These are phyloP conservation scores for Perithous albicinctus DNA, from an alignment of 2,888 invertebrate species.

Conservation along the genomic window DNA sequence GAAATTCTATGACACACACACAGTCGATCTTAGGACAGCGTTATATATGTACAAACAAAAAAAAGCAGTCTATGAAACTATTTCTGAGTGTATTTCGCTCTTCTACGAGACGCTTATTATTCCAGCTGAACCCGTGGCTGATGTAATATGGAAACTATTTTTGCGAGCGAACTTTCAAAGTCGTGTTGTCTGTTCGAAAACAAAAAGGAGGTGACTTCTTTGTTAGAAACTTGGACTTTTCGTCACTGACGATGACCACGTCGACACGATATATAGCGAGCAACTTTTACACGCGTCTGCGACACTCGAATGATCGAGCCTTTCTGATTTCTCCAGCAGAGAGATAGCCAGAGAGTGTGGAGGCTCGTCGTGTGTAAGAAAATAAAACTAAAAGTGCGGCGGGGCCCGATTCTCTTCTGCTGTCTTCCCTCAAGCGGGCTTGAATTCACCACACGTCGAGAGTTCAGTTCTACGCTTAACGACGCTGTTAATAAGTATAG, in stretches of 20 bases:
- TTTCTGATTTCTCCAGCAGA: not conserved
- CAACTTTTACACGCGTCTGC: not conserved
- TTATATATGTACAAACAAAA: not conserved
- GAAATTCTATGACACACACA: constrained; percentile 50
- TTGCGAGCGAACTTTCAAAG: constrained; percentile 15
- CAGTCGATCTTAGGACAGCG: not conserved
- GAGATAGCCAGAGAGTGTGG: not conserved
- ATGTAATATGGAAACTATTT: constrained; percentile 1
- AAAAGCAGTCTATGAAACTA: constrained; percentile 28
- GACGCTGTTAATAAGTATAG: constrained; percentile 42
- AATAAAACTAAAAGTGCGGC: too few relatives aligned
- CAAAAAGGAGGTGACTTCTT: not conserved
- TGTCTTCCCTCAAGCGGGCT: not conserved
- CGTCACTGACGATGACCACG: too few relatives aligned
- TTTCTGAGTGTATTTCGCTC: too few relatives aligned
- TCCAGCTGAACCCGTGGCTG: constrained; percentile 12
- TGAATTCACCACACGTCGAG: too few relatives aligned
- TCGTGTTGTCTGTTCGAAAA: too few relatives aligned
- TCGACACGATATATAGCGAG: not conserved
- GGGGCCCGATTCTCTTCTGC: too few relatives aligned
- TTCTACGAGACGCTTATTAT: too few relatives aligned
- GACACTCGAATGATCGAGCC: not conserved
- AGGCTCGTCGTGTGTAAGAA: constrained; percentile 23
- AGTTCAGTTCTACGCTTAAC: constrained; percentile 35
- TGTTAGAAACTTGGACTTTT: not conserved